Conservation (phyloP, 2,113 vertebrate species). For the Saccopteryx bilineata region DNA sequence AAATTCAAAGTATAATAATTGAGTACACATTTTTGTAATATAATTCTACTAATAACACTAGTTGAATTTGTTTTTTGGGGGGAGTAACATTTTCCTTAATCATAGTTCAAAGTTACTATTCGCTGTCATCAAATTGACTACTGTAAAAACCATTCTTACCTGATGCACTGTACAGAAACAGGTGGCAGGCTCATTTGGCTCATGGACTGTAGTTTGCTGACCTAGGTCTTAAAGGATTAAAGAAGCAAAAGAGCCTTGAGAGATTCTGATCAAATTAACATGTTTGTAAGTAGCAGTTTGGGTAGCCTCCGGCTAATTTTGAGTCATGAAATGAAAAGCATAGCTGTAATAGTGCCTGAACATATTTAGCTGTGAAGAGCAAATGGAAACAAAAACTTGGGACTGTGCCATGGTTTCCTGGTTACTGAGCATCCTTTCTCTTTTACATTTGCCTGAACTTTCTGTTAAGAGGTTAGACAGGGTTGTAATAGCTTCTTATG, state of each 20-base stretch:
- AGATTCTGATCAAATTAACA: conserved; percentile 44
- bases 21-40: neutral
- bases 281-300: neutral
- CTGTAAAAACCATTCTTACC: neutral
- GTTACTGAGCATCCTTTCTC: neutral
- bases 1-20: conserved; percentile 35
- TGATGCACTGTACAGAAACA: neutral
- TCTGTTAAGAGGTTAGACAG: neutral
- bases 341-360: neutral
- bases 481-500: neutral
- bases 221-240: conserved; percentile 33
- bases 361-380: neutral
- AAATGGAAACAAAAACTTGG: neutral
- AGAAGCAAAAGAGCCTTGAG: conserved; percentile 31
- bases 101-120: neutral
- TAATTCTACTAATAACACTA: neutral
- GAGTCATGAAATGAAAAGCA: neutral
- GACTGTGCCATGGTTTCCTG: neutral
- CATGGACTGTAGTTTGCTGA: neutral
- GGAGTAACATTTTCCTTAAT: neutral
- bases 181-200: conserved; percentile 2
- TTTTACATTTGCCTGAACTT: neutral
- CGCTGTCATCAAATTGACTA: neutral
- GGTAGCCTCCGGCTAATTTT: neutral
- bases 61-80: neutral